Base-by-base conservation (phyloP, 1,140 invertebrate species). In the Diorhabda elongata region DNA sequence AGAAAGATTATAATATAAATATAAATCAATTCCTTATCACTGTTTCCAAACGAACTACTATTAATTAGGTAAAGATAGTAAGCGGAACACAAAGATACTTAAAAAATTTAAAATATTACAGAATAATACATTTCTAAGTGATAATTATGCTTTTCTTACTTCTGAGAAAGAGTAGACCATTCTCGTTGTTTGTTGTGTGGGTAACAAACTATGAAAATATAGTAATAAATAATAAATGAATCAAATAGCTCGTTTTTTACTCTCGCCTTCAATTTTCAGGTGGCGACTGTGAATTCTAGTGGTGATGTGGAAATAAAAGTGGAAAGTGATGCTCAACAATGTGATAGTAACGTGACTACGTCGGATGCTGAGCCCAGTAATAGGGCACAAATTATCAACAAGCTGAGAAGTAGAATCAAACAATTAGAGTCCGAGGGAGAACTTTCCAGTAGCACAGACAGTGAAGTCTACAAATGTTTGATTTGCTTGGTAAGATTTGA, bases 401-500 rank as follows among this genome's bases (percentile, higher is more conserved):
- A 90, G 11, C 82, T 92, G 2, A 87, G 88, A 69, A 83, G 81
- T 26, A 81, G 88, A 69, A 86, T 92, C 64, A 83, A 86, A 61
- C 89, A 92, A 73, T 81, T 90, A 59, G 89, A 91, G 69, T 80
- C 83, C 42, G 83, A 85, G 72, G 75, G 71, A 42, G 77, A 82
- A 85, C 70, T 70, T 5, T 69, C 73, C 4, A 76, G 72, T 2
- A 74, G 71, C 61, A 76, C 74, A 8, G 77, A 78, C 66, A 66
- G 71, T 9, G 80, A 81, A 60, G 80, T 80, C 58, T 88, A 87
- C 74, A 90, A 90, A 78, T 92, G 90, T 85, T 84, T 91, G 61
- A 91, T 91, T 68, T 91, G 90, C 77, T 87, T 90, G 88, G 90
- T 91, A 76, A 85, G 84, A 75, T 73, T 73, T 73, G 58, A 70